Percentiles rank a stretch among this genome's conserved stretches.
phyloP scores from a whole-genome alignment of 2,888 invertebrate species.

The Hydrotaea diabolus region DNA sequence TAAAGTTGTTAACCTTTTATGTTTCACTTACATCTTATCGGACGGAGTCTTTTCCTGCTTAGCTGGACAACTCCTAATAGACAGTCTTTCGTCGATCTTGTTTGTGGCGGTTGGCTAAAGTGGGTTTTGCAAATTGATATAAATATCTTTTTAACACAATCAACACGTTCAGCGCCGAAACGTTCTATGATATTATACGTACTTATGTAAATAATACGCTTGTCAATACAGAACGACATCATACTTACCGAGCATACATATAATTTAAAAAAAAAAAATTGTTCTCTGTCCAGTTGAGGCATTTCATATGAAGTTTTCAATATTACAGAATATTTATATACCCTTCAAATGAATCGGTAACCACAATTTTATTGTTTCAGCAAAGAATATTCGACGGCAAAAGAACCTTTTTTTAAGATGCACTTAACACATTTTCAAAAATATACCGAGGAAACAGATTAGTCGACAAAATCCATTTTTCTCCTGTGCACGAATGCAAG shows the following conservation, averaged over 20 bases:
- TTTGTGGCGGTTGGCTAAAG: neutral
- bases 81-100: neutral
- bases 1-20: conserved; percentile 65
- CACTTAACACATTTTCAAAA: too few species aligned
- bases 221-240: neutral
- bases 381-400: too few species aligned
- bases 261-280: neutral
- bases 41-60: conserved; percentile 54
- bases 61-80: conserved; percentile 29
- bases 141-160: conserved; percentile 65
- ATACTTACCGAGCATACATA: neutral
- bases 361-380: too few species aligned
- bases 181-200: neutral
- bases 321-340: too few species aligned
- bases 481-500: too few species aligned
- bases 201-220: conserved; percentile 12
- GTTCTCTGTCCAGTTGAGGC: too few species aligned
- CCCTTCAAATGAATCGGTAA: too few species aligned
- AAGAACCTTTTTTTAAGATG: too few species aligned
- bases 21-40: conserved; percentile 32
- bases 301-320: too few species aligned
- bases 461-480: too few species aligned
- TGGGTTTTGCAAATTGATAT: conserved; percentile 33
- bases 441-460: too few species aligned
- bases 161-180: conserved; percentile 54